Conservation (phyloP, 2,888 invertebrate genomes). For the Morinoia aosen region DNA sequence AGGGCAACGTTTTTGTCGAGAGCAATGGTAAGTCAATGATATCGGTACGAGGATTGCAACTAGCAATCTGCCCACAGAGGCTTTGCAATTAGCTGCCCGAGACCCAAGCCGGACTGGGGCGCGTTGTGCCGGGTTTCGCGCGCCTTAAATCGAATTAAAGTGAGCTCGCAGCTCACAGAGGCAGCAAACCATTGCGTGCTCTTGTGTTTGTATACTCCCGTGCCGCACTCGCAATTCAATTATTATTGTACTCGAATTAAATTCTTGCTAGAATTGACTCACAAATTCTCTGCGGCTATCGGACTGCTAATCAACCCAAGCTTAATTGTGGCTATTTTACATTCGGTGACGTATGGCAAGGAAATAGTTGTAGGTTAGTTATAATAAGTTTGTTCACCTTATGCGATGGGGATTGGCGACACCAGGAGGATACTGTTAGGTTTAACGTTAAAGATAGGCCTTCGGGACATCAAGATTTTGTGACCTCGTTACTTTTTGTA, state of each 20-base stretch:
- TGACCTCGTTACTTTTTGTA: not conserved
- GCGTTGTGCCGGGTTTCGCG: not conserved
- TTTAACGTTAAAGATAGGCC: not conserved
- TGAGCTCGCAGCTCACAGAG: not conserved
- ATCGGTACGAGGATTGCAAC: not conserved
- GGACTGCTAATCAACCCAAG: no score
- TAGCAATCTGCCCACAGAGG: not conserved
- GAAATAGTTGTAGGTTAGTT: not conserved
- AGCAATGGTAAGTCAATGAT: not conserved
- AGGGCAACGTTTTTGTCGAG: not conserved
- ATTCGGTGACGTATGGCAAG: not conserved
- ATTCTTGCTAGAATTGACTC: not conserved
- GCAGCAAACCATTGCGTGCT: not conserved
- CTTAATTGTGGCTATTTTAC: not conserved
- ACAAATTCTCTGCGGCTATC: not conserved
- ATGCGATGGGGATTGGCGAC: not conserved
- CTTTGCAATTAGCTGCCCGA: not conserved
- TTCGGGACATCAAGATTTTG: not conserved
- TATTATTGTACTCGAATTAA: not conserved
- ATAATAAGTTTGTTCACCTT: not conserved
- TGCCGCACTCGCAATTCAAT: not conserved
- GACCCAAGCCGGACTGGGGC: not conserved
- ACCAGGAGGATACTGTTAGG: not conserved
- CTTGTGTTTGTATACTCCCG: not conserved
- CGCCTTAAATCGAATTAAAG: constrained; percentile 10